Conservation (phyloP, 2,888 invertebrate species). For the Diabrotica balteata region DNA sequence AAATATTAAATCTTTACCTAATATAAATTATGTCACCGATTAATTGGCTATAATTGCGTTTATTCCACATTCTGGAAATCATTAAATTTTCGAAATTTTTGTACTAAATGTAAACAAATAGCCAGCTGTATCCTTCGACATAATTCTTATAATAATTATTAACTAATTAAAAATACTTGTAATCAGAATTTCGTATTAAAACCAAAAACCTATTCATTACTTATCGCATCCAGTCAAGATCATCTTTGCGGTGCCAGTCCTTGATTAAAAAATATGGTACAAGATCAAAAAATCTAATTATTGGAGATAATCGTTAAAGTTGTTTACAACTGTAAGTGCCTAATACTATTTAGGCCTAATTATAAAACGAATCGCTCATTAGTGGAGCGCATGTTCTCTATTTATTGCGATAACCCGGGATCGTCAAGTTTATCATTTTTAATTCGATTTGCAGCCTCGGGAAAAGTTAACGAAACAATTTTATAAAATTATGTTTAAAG, state of each 20-base stretch:
- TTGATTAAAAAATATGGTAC: conserved; percentile 6
- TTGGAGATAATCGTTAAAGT: conserved; percentile 1
- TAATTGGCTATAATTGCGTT: too few species aligned
- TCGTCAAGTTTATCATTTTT: conserved; percentile 19
- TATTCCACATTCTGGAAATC: too few species aligned
- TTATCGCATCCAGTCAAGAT: background rate
- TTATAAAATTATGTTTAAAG: background rate
- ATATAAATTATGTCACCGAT: too few species aligned
- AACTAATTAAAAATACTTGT: too few species aligned
- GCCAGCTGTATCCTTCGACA: too few species aligned
- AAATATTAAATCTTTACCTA: too few species aligned
- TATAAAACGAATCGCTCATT: conserved; percentile 15
- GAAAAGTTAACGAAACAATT: conserved; percentile 1
- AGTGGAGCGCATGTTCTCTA: conserved; percentile 22
- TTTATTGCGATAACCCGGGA: conserved; percentile 14
- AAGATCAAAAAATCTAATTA: conserved; percentile 7
- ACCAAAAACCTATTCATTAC: too few species aligned
- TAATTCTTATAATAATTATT: too few species aligned
- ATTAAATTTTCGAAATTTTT: too few species aligned
- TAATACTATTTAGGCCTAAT: conserved; percentile 18
- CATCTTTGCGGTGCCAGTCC: background rate
- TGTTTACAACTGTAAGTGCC: conserved; percentile 14
- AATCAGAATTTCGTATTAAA: too few species aligned
- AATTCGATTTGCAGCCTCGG: conserved; percentile 19
- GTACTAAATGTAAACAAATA: too few species aligned